A percentile compares a stretch with the other conserved stretches of the same genome.
Evolutionary conservation across 2,113 vertebrate species (phyloP).

Genomic region (Cynopterus brachyotis): DNA sequence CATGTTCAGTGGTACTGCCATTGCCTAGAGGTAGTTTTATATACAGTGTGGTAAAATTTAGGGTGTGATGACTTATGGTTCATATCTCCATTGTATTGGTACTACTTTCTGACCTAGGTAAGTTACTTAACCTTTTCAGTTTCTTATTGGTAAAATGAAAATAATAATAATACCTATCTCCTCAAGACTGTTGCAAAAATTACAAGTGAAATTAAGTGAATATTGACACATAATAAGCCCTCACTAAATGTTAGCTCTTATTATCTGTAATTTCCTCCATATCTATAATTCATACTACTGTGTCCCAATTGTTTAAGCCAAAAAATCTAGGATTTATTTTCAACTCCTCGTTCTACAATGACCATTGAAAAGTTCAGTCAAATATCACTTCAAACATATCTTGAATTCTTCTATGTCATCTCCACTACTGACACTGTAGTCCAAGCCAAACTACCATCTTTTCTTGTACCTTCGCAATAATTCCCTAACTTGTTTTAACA

Average conservation of each 20-base stretch:
- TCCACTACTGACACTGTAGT: background rate
- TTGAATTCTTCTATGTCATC: background rate
- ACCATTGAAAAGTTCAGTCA: background rate
- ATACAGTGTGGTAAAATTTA: background rate
- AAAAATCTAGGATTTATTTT: constrained; percentile 38
- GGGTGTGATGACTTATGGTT: background rate
- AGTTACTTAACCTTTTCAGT: background rate
- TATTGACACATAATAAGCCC: background rate
- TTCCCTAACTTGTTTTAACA: background rate
- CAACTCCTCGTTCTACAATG: background rate
- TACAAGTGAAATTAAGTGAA: background rate
- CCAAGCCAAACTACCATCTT: background rate
- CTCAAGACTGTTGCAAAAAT: background rate
- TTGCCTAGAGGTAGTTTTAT: background rate
- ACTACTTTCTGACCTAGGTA: background rate
- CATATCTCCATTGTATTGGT: background rate
- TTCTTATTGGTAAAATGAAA: constrained; percentile 26
- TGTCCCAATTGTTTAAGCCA: background rate
- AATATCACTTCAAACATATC: background rate
- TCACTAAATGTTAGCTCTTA: background rate
- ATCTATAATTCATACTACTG: background rate
- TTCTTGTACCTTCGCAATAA: background rate
- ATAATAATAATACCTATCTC: background rate
- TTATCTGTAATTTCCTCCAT: background rate
- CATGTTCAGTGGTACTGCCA: background rate